Evolutionary conservation across 2,113 vertebrate species (phyloP).

Genomic region (Lophius piscatorius): DNA sequence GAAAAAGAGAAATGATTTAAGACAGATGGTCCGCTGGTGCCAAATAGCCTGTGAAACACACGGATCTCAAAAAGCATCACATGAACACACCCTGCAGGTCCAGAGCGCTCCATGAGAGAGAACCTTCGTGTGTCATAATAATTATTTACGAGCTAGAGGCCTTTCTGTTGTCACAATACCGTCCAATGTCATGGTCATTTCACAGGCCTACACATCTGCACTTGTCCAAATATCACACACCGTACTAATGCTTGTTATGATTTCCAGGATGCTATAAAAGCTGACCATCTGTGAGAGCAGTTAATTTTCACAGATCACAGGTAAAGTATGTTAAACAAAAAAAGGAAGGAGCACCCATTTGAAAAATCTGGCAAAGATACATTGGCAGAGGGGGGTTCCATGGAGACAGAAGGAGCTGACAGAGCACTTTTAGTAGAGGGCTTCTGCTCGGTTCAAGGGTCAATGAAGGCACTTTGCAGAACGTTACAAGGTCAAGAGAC

Average conservation of each 20-base stretch:
- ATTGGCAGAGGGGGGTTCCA: constrained; percentile 7
- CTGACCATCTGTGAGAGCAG: constrained; percentile 50
- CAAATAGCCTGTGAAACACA: constrained; percentile 32
- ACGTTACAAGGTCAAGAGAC: constrained; percentile 27
- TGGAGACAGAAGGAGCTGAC: constrained; percentile 3
- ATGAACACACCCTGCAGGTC: constrained; percentile 14
- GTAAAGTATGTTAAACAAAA: constrained; percentile 11
- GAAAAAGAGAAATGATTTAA: constrained; percentile 46
- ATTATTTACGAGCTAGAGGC: constrained; percentile 55
- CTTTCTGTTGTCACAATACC: constrained; percentile 58
- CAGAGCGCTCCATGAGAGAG: constrained; percentile 14
- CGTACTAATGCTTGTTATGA: constrained; percentile 59
- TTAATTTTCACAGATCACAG: constrained; percentile 45
- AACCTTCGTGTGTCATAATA: constrained; percentile 41
- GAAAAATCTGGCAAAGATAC: constrained; percentile 21
- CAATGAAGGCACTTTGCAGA: constrained; percentile 8
- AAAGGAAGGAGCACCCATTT: not conserved
- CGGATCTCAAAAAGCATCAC: constrained; percentile 23
- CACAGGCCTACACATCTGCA: constrained; percentile 39
- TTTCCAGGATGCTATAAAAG: constrained; percentile 66
- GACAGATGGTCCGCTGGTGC: constrained; percentile 15
- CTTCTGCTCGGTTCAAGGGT: constrained; percentile 14
- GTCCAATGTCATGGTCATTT: constrained; percentile 34
- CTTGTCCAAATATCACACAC: constrained; percentile 66
- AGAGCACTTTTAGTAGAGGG: not conserved